Evolutionary conservation across 2,888 invertebrate genomes (phyloP).

Genomic region (Mesorhabditis spiculigera): DNA sequence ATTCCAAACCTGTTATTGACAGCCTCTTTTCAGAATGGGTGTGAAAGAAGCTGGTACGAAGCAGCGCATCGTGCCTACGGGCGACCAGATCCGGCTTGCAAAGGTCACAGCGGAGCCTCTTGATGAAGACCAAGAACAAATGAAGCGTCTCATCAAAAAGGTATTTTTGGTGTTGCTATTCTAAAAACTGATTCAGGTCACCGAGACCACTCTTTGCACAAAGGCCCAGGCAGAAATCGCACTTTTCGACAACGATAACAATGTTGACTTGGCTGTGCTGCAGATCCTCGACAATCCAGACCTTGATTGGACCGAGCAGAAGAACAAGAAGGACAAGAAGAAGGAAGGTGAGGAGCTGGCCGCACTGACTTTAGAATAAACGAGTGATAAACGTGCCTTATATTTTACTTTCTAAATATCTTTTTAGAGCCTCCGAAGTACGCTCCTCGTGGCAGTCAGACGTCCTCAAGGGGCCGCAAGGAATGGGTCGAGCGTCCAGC

Average conservation of each 20-base stretch:
- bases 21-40: constrained; percentile 24
- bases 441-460: not conserved
- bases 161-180: constrained; percentile 14
- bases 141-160: constrained; percentile 42
- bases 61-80: constrained; percentile 19
- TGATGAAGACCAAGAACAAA: constrained; percentile 26
- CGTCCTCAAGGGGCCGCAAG: constrained; percentile 17
- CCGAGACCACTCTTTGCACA: constrained; percentile 51
- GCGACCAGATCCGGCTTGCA: constrained; percentile 39
- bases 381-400: not conserved
- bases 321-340: constrained; percentile 44
- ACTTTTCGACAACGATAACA: constrained; percentile 44
- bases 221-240: constrained; percentile 50
- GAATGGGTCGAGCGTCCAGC: constrained; percentile 22
- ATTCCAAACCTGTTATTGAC: too few relatives aligned
- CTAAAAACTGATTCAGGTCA: constrained; percentile 33
- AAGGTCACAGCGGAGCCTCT: constrained; percentile 31
- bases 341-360: constrained; percentile 25
- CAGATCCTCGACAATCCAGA: constrained; percentile 41
- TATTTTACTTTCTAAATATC: not conserved
- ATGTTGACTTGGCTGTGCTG: constrained; percentile 44
- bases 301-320: constrained; percentile 47
- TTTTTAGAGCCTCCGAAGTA: not conserved
- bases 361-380: not conserved
- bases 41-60: constrained; percentile 29